A percentile compares a stretch with the other conserved stretches of the same genome.
Conservation (phyloP, 2,797 vertebrate species). For the Falco novaeseelandiae region DNA sequence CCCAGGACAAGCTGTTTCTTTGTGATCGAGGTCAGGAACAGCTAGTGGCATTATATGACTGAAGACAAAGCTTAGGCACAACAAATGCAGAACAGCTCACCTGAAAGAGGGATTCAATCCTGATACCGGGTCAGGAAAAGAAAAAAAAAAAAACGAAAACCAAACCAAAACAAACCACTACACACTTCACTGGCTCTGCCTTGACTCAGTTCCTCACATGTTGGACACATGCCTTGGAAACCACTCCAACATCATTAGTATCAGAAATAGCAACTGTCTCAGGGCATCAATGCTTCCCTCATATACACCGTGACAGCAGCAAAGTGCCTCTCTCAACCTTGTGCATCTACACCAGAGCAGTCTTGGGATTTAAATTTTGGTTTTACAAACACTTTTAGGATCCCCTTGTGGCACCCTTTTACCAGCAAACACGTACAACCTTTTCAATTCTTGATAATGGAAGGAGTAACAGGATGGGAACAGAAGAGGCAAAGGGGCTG, state of each 20-base stretch:
- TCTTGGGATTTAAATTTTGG: neutral
- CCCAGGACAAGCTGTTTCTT: neutral
- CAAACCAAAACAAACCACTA: neutral
- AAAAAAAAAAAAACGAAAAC: too few species aligned
- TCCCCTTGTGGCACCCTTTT: neutral
- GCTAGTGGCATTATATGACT: fast-evolving
- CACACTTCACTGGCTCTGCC: neutral
- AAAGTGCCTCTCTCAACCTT: neutral
- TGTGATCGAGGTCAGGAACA: neutral
- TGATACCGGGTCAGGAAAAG: neutral
- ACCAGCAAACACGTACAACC: neutral
- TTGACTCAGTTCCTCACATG: fast-evolving
- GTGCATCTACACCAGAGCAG: fast-evolving
- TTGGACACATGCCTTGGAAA: neutral
- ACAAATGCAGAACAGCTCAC: neutral
- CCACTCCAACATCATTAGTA: neutral
- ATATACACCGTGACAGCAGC: fast-evolving
- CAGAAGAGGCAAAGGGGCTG: neutral
- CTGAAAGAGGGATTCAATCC: neutral
- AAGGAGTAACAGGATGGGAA: neutral
- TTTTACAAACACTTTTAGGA: neutral
- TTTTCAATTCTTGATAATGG: neutral
- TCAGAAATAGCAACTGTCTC: neutral
- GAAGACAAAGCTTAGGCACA: neutral
- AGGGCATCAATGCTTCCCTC: neutral